Evolutionary conservation across 1,140 invertebrate genomes (phyloP).

Genomic region (Thaumatotibia leucotreta): DNA sequence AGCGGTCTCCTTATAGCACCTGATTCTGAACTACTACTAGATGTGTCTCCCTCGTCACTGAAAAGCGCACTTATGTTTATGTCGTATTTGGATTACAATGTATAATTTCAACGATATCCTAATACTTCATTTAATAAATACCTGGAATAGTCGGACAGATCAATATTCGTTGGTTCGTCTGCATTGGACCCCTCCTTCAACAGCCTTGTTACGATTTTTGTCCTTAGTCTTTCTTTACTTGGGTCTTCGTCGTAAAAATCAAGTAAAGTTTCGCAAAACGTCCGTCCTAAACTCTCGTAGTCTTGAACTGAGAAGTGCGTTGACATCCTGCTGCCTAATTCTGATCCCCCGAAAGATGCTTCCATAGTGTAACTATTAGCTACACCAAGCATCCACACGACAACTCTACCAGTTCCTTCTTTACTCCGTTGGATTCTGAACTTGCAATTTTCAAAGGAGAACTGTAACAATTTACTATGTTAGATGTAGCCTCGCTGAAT

Average conservation of each 20-base stretch:
- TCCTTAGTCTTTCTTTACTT: conserved; percentile 87
- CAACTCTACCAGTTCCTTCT: conserved; percentile 94
- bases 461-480: conserved; percentile 84
- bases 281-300: conserved; percentile 83
- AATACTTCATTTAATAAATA: conserved; percentile 44
- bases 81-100: not conserved
- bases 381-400: conserved; percentile 96
- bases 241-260: conserved; percentile 94
- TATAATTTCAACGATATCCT: not conserved
- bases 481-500: not conserved
- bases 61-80: conserved; percentile 20
- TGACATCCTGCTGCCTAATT: conserved; percentile 84
- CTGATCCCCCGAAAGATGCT: conserved; percentile 94
- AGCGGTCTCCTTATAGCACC: conserved; percentile 39
- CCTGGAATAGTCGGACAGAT: conserved; percentile 91
- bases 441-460: conserved; percentile 95
- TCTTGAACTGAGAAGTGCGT: conserved; percentile 92
- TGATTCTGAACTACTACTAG: conserved; percentile 79
- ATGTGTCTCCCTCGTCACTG: conserved; percentile 88
- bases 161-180: conserved; percentile 90
- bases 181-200: conserved; percentile 90
- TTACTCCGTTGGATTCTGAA: conserved; percentile 94
- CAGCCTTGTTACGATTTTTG: conserved; percentile 87
- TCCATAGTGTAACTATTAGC: conserved; percentile 96
- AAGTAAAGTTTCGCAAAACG: conserved; percentile 94